phyloP scores from a whole-genome alignment of 2,797 vertebrate genomes.

The Esox lucius region DNA sequence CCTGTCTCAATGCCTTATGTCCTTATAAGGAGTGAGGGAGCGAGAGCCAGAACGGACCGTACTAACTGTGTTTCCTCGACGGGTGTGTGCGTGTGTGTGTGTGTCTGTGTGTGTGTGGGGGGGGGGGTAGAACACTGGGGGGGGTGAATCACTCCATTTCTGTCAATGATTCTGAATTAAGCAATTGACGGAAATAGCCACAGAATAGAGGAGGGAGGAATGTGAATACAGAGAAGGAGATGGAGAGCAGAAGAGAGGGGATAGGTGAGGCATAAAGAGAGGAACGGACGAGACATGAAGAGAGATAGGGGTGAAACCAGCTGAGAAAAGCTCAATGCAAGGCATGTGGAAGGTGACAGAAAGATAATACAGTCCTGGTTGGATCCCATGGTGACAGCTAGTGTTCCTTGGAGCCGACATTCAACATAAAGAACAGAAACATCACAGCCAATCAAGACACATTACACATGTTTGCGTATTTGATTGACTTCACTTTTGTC shows the following conservation, averaged over 20 bases:
- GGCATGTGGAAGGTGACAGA: too few relatives aligned
- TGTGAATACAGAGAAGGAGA: constrained; percentile 6
- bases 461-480: too few relatives aligned
- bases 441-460: too few relatives aligned
- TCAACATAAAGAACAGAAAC: too few relatives aligned
- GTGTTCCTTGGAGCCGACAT: too few relatives aligned
- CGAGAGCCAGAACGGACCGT: constrained; percentile 70
- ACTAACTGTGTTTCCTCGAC: constrained; percentile 65
- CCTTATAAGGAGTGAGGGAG: constrained; percentile 83
- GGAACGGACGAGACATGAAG: too few relatives aligned
- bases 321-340: too few relatives aligned
- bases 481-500: too few relatives aligned
- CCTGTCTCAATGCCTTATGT: constrained; percentile 80
- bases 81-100: constrained; percentile 71
- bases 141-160: constrained; percentile 54
- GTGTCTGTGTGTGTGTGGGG: too few relatives aligned
- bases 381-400: too few relatives aligned
- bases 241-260: constrained; percentile 19
- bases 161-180: constrained; percentile 64
- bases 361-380: too few relatives aligned
- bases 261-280: background rate
- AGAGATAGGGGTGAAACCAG: too few relatives aligned
- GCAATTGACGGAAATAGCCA: constrained; percentile 66
- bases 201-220: constrained; percentile 26
- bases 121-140: constrained; percentile 37